Evolutionary conservation across 2,888 invertebrate genomes (phyloP), one percentile per base, ranked within the genome.

Genomic region (Epinotia nisella): DNA sequence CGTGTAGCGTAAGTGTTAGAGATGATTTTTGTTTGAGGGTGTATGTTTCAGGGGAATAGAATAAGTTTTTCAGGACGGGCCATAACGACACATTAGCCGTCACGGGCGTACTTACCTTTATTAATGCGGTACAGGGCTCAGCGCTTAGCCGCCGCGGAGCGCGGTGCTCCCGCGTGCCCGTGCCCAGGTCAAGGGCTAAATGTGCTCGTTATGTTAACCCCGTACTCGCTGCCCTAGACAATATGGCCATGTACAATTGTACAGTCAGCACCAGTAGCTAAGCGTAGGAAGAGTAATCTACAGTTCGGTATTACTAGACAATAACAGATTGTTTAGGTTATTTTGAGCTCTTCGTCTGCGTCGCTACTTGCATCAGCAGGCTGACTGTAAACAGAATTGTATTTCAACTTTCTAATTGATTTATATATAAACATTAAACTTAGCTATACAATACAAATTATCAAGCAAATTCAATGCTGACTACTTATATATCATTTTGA

Each of bases 51-150:
- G 83, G 84, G 86, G 85, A 84, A 81, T 81, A 81, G 84, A 86
- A 87, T 84, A 90, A 90, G 89, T 91, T 91, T 91, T 91, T 90
- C 89, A 88, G 91, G 86, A 86, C 83, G 87, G 88, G 85, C 85
- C 88, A 88, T 92, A 91, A 92, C 90, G 88, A 86, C 89, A 91
- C 91, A 92, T 92, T 92, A 92, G 89, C 85, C 84, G 87, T 87
- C 88, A 88, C 84, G 86, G 87, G 85, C 87, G 85, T 88, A 86
- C 88, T 91, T 90, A 91, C 91, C 90, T 92, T 90, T 91, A 91
- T 90, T 90, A 91, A 91, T 91, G 90, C 82, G 88, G 85, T 88
- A 90, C 91, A 91, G 85, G 89, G 87, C 84, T 88, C 85, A 82
- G 85, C 86, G 87, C 88, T 90, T 85, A 85, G 79, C 79, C 80